Conservation (phyloP, 2,113 vertebrate species). For the Bubo bubo region DNA sequence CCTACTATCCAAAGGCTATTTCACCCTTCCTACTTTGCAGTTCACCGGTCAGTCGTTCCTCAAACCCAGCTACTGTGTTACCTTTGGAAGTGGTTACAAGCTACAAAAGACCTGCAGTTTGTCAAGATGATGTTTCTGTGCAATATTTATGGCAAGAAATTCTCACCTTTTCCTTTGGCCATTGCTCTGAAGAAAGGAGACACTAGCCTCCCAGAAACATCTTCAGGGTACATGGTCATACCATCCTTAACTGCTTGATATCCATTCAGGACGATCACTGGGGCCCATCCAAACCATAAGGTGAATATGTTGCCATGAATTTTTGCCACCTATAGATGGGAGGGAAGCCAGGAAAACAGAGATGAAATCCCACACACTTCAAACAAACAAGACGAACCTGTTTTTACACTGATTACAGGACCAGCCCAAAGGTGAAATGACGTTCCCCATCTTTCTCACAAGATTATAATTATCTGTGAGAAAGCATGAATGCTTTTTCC, state of each 20-base stretch:
- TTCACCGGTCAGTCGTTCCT: neutral
- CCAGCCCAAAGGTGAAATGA: neutral
- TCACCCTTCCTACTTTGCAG: neutral
- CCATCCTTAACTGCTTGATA: conserved; percentile 66
- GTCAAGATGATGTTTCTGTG: neutral
- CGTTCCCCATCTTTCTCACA: neutral
- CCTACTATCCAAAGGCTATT: neutral
- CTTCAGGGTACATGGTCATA: conserved; percentile 54
- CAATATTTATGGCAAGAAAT: neutral
- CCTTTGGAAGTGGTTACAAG: neutral
- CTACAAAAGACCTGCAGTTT: neutral
- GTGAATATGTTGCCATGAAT: conserved; percentile 63
- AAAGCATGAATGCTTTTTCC: neutral
- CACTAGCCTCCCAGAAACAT: conserved; percentile 55
- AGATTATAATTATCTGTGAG: neutral
- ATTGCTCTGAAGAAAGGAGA: conserved; percentile 51
- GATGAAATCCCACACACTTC: neutral
- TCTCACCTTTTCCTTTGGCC: conserved; percentile 65
- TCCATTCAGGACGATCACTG: conserved; percentile 53
- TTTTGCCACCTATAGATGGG: conserved; percentile 52
- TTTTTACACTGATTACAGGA: neutral
- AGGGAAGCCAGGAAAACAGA: neutral
- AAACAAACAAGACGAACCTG: conserved; percentile 2
- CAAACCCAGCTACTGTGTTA: neutral
- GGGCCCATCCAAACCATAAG: conserved; percentile 54